A percentile compares a stretch with the other conserved stretches of the same genome.
Evolutionary conservation across 2,113 vertebrate species (phyloP).

Genomic region (Macheiramphus alcinus): DNA sequence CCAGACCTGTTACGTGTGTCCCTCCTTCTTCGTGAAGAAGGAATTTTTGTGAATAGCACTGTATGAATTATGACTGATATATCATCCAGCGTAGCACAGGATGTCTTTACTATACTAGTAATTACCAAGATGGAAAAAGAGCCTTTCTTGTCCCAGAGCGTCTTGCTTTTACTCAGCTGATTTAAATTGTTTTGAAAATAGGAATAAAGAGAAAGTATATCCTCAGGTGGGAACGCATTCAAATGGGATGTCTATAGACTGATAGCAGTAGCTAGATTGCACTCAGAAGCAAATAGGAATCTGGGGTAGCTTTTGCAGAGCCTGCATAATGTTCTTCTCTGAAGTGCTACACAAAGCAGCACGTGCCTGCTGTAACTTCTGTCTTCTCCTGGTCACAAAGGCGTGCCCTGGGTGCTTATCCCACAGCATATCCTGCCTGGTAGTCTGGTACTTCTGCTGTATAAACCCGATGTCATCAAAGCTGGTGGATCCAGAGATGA

Average conservation of each 20-base stretch:
- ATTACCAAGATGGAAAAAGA: background rate
- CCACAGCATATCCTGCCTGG: background rate
- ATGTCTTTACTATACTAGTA: background rate
- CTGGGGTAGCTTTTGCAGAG: background rate
- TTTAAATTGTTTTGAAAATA: background rate
- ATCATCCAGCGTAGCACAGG: fast-evolving
- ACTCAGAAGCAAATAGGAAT: background rate
- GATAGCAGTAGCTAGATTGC: background rate
- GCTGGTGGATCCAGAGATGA: background rate
- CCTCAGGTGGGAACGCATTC: background rate
- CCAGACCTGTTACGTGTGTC: fast-evolving
- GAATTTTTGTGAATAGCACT: background rate
- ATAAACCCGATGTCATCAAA: background rate
- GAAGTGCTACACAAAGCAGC: background rate
- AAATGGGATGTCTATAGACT: background rate
- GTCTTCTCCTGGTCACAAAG: background rate
- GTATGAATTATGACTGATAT: background rate
- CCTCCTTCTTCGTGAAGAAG: background rate
- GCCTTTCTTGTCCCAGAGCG: background rate
- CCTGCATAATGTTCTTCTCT: background rate
- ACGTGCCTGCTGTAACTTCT: background rate
- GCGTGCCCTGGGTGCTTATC: background rate
- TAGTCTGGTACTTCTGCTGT: background rate
- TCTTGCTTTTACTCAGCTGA: background rate
- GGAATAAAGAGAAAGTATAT: background rate